Evolutionary conservation across 1,140 invertebrate genomes (phyloP), one percentile per base, ranked within the genome.

Genomic region (Zaprionus tsacasi): DNA sequence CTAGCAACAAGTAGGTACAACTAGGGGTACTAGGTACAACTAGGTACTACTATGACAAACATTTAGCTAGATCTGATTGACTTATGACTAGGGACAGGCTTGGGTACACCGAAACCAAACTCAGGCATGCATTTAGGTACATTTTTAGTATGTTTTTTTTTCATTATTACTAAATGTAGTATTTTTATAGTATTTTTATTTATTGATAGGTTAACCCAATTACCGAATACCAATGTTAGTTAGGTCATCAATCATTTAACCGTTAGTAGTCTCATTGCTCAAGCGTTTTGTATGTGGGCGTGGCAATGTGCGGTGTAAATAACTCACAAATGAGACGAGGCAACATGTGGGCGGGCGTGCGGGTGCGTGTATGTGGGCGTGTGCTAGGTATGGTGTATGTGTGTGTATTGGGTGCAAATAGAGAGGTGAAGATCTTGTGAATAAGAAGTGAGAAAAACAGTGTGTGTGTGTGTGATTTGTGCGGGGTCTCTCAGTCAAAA

Each of bases 241-340:
- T 64, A 21, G 15, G 33, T 56, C 43, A 25, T 57, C 17, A 45
- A 60, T 12, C 30, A 40, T 30, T 58, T 17, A 65, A 45, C 50
- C 38, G 65, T 87, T 88, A 88, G 70, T 88, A 76, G 13, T 2
- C 21, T 21, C 35, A 73, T 89, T 88, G 85, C 85, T 79, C 45
- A 88, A 88, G 85, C 85, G 38, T 40, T 72, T 70, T 74, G 54
- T 71, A 70, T 74, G 75, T 74, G 78, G 78, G 75, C 66, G 78
- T 78, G 78, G 48, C 55, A 50, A 72, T 80, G 85, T 80, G 83
- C 77, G 33, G 79, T 77, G 75, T 82, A 70, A 81, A 78, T 73
- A 73, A 65, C 78, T 61, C 55, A 72, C 69, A 76, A 56, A 66
- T 72, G 69, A 56, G 59, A 61, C 70, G 54, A 67, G 69, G 57